Base-by-base conservation (phyloP, 2,888 invertebrate genomes). In the Auanema freiburgensis region DNA sequence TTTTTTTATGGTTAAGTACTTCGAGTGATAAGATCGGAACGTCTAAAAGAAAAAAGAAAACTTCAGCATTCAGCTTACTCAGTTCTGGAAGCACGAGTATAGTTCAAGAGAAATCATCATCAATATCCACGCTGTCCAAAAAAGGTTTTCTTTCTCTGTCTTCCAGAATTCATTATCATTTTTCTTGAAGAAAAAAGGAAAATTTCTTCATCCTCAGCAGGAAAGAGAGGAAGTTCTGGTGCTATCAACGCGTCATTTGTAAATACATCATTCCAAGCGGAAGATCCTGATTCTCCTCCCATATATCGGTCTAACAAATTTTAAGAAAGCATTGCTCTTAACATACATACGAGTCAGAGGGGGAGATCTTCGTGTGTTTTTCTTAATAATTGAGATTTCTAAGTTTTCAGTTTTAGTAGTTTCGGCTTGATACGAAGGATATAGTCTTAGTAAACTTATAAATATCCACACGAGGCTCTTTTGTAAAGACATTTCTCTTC, bases 261-360 rank as follows among this genome's bases (percentile, higher is more conserved):
- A 12, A 74, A 74, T 53, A 66, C 57, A 10, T 69, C 69, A 10
- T 74, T 74, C 50, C 74, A 74, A 58, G 66, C 65, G 2, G 74
- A 74, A 49, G 74, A 74, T 42, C 46, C 64, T 14, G 71, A 73
- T 44, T 64, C 60, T n/a, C 57, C 64, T 12, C 25, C 64, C 10
- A 54, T 21, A 12, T 43, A 18, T 21, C 18, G 11, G 18, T 52
- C 52, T 24, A 21, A 33, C 33, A 33, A 33, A 33, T 33, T 33
- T 33, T 33, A 33, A 33, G 33, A 33, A 33, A 8, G 8, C 33
- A 33, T 33, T 33, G 33, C 33, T 33, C 33, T 33, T 33, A 33
- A 33, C 33, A 33, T 33, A 8, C 33, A 5, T 33, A 33, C 33
- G 33, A 33, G 33, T 33, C 8, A 33, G 33, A 33, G 33, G 33